Evolutionary conservation across 1,140 invertebrate species (phyloP).

Genomic region (Psix sp.): DNA sequence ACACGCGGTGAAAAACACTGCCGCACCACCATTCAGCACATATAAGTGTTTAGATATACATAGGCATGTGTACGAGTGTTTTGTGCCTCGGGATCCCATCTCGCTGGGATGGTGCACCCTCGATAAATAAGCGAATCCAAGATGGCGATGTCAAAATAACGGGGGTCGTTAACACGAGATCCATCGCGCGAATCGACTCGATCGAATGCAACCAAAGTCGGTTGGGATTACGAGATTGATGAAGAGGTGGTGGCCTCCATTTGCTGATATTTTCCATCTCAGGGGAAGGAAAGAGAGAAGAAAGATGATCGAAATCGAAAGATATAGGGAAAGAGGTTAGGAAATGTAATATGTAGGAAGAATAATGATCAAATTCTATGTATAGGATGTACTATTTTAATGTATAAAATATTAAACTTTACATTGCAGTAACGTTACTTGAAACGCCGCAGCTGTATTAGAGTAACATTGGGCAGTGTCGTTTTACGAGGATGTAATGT

Average conservation of each 20-base stretch:
- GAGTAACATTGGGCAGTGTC: too few relatives aligned
- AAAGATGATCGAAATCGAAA: too few relatives aligned
- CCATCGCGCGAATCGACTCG: conserved; percentile 34
- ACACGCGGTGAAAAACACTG: conserved; percentile 19
- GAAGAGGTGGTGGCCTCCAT: conserved; percentile 9
- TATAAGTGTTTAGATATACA: conserved; percentile 46
- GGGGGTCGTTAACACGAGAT: conserved; percentile 45
- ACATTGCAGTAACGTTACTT: too few relatives aligned
- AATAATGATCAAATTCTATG: too few relatives aligned
- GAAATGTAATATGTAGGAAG: too few relatives aligned
- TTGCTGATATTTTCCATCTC: too few relatives aligned
- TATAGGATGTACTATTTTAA: too few relatives aligned
- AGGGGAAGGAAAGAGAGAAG: too few relatives aligned
- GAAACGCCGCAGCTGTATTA: too few relatives aligned
- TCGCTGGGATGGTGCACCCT: conserved; percentile 57
- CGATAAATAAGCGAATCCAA: conserved; percentile 66
- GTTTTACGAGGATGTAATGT: too few relatives aligned
- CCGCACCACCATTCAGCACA: conserved; percentile 34
- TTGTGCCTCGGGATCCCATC: conserved; percentile 29
- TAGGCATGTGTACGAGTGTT: conserved; percentile 37
- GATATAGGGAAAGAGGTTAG: too few relatives aligned
- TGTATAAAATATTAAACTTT: too few relatives aligned
- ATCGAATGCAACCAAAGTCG: conserved; percentile 25
- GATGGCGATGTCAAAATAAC: conserved; percentile 74
- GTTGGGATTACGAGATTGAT: conserved; percentile 17